These are phyloP conservation scores for Philereme transversata DNA, from an alignment of 2,888 invertebrate species.

Conservation along the genomic window DNA sequence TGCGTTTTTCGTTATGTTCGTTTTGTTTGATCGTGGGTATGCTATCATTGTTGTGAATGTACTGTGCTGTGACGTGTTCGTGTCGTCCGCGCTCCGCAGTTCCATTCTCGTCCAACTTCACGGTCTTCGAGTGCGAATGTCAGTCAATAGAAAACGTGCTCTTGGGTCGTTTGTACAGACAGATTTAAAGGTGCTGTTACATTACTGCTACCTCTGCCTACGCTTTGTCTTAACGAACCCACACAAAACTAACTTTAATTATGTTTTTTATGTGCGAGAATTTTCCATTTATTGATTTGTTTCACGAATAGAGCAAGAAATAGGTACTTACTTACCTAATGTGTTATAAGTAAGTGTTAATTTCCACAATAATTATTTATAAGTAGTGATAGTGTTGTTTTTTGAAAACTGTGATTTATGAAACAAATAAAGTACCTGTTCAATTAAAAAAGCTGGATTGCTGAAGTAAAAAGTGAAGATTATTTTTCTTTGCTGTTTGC, in stretches of 20 bases:
- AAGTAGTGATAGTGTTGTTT: slow-evolving; percentile 2
- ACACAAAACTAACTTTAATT: slow-evolving; percentile 44
- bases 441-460: slow-evolving; percentile 35
- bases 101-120: slow-evolving; percentile 49
- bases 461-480: slow-evolving; percentile 39
- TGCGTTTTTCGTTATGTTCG: too few relatives aligned
- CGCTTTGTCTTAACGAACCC: slow-evolving; percentile 59
- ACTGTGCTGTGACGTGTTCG: slow-evolving; percentile 35
- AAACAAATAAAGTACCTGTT: slow-evolving; percentile 5
- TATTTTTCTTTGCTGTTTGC: slow-evolving; percentile 54
- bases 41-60: slow-evolving; percentile 18
- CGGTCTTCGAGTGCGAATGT: slow-evolving; percentile 48
- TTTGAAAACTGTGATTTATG: slow-evolving; percentile 2
- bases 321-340: not conserved
- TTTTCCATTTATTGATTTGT: slow-evolving; percentile 41
- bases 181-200: slow-evolving; percentile 52
- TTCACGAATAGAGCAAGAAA: slow-evolving; percentile 46
- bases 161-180: slow-evolving; percentile 48
- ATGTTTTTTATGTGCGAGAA: slow-evolving; percentile 59
- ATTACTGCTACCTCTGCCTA: slow-evolving; percentile 58
- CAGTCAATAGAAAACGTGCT: slow-evolving; percentile 62
- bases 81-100: slow-evolving; percentile 40
- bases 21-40: not conserved
- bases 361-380: not conserved
- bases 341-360: not conserved